phyloP scores from a whole-genome alignment of 2,113 vertebrate species.

The Platichthys flesus region DNA sequence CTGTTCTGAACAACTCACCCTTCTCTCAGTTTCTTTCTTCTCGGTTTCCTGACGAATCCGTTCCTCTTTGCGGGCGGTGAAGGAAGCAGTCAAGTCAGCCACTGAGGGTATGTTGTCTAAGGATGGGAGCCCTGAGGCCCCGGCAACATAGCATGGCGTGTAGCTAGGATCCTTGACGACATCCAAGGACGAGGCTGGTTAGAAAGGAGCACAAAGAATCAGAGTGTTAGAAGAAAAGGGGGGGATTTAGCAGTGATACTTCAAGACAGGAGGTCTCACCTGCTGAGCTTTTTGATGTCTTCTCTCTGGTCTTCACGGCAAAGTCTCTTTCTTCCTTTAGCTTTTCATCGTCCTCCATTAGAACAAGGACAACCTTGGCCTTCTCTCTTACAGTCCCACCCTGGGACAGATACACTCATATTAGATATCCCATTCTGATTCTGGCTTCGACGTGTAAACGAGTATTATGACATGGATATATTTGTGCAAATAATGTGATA shows the following conservation, averaged over 20 bases:
- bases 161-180: conserved; percentile 68
- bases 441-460: no score
- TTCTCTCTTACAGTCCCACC: conserved; percentile 91
- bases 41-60: conserved; percentile 84
- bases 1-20: conserved; percentile 65
- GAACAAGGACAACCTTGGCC: conserved; percentile 89
- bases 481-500: no score
- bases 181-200: conserved; percentile 71
- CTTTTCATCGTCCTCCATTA: conserved; percentile 90
- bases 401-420: conserved; percentile 50
- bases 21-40: conserved; percentile 87
- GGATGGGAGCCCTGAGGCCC: conserved; percentile 69
- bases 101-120: conserved; percentile 81
- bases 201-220: not conserved
- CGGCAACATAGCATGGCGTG: conserved; percentile 72
- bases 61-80: conserved; percentile 84
- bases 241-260: not conserved
- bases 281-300: conserved; percentile 85
- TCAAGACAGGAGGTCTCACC: conserved; percentile 69
- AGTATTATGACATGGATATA: no score
- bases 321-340: conserved; percentile 89
- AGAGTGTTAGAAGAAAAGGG: not conserved
- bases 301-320: conserved; percentile 91
- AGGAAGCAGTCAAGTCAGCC: conserved; percentile 84
- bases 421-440: not conserved